Evolutionary conservation across 2,797 vertebrate genomes (phyloP), one percentile per base, ranked within the genome.

Genomic region (Etheostoma nigrum): DNA sequence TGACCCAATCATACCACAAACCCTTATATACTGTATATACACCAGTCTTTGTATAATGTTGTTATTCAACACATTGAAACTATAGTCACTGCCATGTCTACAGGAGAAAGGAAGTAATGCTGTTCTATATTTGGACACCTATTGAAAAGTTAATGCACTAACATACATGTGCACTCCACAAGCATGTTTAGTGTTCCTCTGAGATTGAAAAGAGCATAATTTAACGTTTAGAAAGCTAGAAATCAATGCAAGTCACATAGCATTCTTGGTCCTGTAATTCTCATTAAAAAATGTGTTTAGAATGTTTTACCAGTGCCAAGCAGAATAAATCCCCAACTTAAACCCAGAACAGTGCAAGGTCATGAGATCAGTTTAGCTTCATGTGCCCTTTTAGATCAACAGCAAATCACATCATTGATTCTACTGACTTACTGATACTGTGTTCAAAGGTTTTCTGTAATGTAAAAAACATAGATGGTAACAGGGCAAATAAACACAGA

Each of bases 81-180:
- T 71, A 33, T 9, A 30, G 44, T 25, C 5, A 8, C 36, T 49
- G 59, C 14, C 5, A 30, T 42, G 51, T 33, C 52, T 57, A 18
- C n/a, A n/a, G 21, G 23, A 21, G 21, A 62, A 21, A 63, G 11
- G 7, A 55, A 8, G 15, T 21, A 55, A 36, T 27, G 21, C n/a
- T 67, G 33, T 54, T 73, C 66, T 72, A 65, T 67, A 66, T 83
- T 81, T 74, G 62, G 27, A 68, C 16, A 33, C 51, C 4, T 51
- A 44, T 18, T 55, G n/a, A 74, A 67, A 64, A 58, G 49, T 69
- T 63, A 69, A 77, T 69, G 23, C 40, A 25, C n/a, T 65, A 60
- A 55, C 51, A 64, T 53, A 63, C 60, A 72, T 72, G 12, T 58
- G 52, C 30, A 57, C 61, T 73, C 44, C 6, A 53, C 45, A 54